These are phyloP conservation scores for Cottoperca gobio DNA, from an alignment of 2,797 vertebrate genomes.

Conservation along the genomic window DNA sequence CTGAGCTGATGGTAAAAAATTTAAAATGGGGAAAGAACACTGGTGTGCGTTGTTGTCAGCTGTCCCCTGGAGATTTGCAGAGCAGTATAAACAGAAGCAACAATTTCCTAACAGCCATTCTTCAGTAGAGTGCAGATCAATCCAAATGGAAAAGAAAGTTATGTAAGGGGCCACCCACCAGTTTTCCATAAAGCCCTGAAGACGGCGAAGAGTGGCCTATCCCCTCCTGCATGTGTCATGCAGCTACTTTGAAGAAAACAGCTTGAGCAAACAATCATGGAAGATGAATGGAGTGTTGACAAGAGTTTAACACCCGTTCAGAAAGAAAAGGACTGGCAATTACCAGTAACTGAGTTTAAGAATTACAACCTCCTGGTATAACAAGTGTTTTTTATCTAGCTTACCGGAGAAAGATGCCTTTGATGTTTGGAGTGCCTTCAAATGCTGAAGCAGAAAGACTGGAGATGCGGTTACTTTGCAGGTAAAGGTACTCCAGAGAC, in stretches of 20 bases:
- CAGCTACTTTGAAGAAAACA: slow-evolving; percentile 14
- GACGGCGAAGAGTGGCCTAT: neutral
- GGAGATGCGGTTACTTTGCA: slow-evolving; percentile 94
- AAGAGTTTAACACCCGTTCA: neutral
- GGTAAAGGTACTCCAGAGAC: slow-evolving; percentile 93
- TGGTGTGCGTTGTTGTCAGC: neutral
- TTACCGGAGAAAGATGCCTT: slow-evolving; percentile 95
- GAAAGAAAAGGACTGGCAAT: neutral
- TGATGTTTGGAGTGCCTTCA: slow-evolving; percentile 94
- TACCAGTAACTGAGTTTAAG: neutral
- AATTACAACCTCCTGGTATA: neutral
- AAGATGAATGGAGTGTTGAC: neutral
- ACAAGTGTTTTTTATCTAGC: neutral
- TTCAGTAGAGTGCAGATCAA: slow-evolving; percentile 11
- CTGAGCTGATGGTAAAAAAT: neutral
- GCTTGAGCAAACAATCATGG: neutral
- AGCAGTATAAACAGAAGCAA: slow-evolving; percentile 15
- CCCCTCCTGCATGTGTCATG: neutral
- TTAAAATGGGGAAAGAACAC: neutral
- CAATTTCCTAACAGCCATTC: slow-evolving; percentile 12
- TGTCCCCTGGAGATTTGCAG: neutral
- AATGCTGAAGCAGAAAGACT: slow-evolving; percentile 88
- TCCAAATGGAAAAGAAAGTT: slow-evolving; percentile 19
- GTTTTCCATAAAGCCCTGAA: neutral
- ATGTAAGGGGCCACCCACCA: slow-evolving; percentile 8